phyloP scores from a whole-genome alignment of 2,888 invertebrate genomes.

The Automeris io region DNA sequence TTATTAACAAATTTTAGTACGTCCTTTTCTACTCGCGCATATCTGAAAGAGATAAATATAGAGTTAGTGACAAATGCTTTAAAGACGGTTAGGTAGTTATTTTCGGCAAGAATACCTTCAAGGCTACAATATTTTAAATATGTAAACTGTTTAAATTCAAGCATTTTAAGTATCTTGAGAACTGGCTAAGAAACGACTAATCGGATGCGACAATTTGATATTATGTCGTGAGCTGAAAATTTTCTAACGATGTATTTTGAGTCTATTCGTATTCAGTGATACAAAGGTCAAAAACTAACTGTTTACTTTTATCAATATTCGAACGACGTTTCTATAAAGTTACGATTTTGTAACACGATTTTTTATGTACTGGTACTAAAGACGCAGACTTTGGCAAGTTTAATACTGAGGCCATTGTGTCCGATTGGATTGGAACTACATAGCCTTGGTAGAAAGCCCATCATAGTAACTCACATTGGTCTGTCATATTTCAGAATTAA shows the following conservation, averaged over 20 bases:
- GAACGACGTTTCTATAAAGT: conserved; percentile 19
- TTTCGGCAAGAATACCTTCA: no score
- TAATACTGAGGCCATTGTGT: no score
- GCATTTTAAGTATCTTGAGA: neutral
- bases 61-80: no score
- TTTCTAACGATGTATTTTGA: conserved; percentile 12
- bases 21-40: no score
- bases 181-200: neutral
- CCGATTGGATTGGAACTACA: no score
- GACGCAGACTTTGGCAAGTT: conserved; percentile 7
- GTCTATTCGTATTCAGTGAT: conserved; percentile 27
- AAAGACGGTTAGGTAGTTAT: no score
- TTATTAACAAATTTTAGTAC: no score
- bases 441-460: no score
- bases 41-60: no score
- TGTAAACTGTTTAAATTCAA: neutral
- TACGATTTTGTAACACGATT: conserved; percentile 11
- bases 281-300: conserved; percentile 24
- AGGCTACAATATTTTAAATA: no score
- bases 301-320: conserved; percentile 27
- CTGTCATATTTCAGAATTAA: no score
- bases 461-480: no score
- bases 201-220: neutral
- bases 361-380: conserved; percentile 4
- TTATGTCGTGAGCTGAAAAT: conserved; percentile 4